phyloP scores from a whole-genome alignment of 2,888 invertebrate species.

The Lomographa bimaculata region DNA sequence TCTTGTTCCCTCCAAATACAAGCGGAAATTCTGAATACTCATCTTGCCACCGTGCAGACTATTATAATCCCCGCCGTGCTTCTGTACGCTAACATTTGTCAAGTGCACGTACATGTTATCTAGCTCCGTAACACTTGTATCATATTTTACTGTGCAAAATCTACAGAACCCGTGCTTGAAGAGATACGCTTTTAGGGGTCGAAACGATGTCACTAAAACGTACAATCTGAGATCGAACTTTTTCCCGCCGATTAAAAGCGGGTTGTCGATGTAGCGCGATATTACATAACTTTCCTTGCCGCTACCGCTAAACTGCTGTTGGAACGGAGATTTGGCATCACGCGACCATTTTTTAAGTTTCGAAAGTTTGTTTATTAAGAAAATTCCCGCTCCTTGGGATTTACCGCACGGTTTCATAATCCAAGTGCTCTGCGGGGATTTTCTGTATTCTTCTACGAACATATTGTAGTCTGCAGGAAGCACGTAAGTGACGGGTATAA shows the following conservation, averaged over 20 bases:
- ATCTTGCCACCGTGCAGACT: conserved; percentile 97
- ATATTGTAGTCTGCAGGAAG: conserved; percentile 98
- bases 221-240: conserved; percentile 97
- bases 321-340: conserved; percentile 92
- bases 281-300: conserved; percentile 98
- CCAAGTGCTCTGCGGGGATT: conserved; percentile 97
- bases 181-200: conserved; percentile 96
- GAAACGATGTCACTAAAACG: conserved; percentile 96
- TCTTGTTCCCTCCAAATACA: conserved; percentile 95
- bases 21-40: conserved; percentile 94
- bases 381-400: conserved; percentile 96
- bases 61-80: conserved; percentile 98
- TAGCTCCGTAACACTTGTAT: conserved; percentile 93
- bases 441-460: conserved; percentile 97
- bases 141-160: conserved; percentile 98
- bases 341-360: conserved; percentile 96
- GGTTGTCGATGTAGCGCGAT: conserved; percentile 97
- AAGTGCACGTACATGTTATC: conserved; percentile 98
- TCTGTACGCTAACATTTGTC: conserved; percentile 98
- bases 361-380: conserved; percentile 96
- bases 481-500: conserved; percentile 97
- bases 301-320: conserved; percentile 87
- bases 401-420: conserved; percentile 99
- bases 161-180: conserved; percentile 97
- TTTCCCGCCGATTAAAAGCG: conserved; percentile 97